Base-by-base conservation (phyloP, 2,113 vertebrate species). In the Tor tambroides region DNA sequence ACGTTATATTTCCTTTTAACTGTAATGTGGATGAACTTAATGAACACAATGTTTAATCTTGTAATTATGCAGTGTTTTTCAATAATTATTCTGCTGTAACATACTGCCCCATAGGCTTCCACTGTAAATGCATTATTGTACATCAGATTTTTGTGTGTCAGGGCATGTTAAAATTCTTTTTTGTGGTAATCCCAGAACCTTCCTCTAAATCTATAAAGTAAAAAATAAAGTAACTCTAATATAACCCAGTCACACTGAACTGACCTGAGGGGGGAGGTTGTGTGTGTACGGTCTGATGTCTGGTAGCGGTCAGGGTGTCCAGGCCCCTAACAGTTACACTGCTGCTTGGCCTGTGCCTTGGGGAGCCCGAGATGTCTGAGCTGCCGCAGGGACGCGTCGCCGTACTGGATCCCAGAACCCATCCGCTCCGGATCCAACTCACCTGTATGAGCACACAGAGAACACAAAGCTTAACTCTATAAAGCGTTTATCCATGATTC, bases 351-450 rank as follows among this genome's bases (percentile, higher is more conserved):
- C 88, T 95, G 96, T 30, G 95, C 89, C 83, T 90, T 82, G 96
- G 92, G 15, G 95, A 92, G 1, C 96, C 95, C 80, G 0, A 96
- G 96, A 93, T 97, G 96, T 79, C 96, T 94, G 80, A 97, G 93
- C 91, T 98, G 97, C 84, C 97, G 94, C 69, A 97, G 91, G 0
- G 97, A 97, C 0, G 96, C 95, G 0, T 98, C 97, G 0, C 97
- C 97, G 0, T 98, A 98, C 91, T 98, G 97, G 90, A 98, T 98
- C 32, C 97, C 97, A 0, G 97, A 98, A 65, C 97, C 97, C 97
- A 98, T 98, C 92, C 97, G 94, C 93, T 98, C 97, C 0, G 97
- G 97, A 92, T 98, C 97, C 15, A 98, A 92, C 90, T 98, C 97
- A 0, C 97, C 97, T 98, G 43, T 10, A 61, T 6, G 15, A 23